Percentiles rank a stretch among this genome's conserved stretches.
phyloP scores from a whole-genome alignment of 2,113 vertebrate species.

The Chrysochloris asiatica region DNA sequence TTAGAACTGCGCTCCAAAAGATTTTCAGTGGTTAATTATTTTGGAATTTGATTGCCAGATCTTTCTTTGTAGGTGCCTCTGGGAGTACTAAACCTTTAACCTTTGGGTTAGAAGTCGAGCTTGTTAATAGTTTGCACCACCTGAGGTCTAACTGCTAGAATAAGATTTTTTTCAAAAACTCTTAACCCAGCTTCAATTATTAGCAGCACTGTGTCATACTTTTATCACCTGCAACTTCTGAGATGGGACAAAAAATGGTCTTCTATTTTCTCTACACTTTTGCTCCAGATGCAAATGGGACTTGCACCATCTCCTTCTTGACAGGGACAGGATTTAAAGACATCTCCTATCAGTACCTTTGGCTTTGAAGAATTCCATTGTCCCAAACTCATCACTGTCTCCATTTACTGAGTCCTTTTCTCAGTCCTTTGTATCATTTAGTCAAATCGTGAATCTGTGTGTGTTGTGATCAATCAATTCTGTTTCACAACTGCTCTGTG shows the following conservation, averaged over 20 bases:
- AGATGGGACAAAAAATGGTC: background rate
- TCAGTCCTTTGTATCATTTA: background rate
- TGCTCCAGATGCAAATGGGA: background rate
- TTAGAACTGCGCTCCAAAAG: background rate
- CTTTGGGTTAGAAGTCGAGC: background rate
- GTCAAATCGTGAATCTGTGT: background rate
- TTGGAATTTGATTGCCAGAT: background rate
- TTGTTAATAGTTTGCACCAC: background rate
- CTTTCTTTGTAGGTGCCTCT: background rate
- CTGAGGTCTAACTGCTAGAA: background rate
- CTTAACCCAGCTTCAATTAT: background rate
- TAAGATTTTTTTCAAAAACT: background rate
- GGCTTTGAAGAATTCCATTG: background rate
- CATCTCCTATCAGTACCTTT: background rate
- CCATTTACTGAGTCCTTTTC: background rate
- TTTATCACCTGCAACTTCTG: background rate
- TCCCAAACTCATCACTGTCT: background rate
- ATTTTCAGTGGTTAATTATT: background rate
- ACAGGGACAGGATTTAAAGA: background rate
- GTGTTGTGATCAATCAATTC: background rate
- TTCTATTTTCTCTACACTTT: background rate
- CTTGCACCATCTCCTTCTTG: background rate
- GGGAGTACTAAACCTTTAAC: background rate
- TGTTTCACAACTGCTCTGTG: background rate
- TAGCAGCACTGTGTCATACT: background rate